phyloP scores from a whole-genome alignment of 2,113 vertebrate genomes.

The Hemiscyllium ocellatum region DNA sequence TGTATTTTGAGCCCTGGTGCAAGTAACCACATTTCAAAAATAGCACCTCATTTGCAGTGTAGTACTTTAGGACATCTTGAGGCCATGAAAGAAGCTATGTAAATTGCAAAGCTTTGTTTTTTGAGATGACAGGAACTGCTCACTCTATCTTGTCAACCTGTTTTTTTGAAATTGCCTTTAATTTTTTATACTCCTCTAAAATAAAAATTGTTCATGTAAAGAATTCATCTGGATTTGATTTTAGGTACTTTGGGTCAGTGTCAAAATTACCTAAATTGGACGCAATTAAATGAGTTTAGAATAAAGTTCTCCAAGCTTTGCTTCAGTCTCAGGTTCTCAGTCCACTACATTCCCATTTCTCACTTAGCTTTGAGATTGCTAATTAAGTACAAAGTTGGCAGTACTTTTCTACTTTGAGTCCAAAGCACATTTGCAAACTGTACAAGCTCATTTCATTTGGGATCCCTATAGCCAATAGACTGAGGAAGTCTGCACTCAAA shows the following conservation, averaged over 20 bases:
- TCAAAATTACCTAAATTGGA: not conserved
- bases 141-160: not conserved
- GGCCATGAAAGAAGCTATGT: not conserved
- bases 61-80: not conserved
- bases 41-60: not conserved
- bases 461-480: not conserved
- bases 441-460: not conserved
- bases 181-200: not conserved
- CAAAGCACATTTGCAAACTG: not conserved
- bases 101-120: not conserved
- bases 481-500: not conserved
- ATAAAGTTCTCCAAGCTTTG: not conserved
- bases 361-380: not conserved
- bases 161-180: not conserved
- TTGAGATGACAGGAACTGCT: not conserved
- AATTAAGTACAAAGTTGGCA: not conserved
- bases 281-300: not conserved
- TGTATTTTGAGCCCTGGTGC: too few relatives aligned
- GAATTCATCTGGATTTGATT: not conserved
- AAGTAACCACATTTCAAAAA: too few relatives aligned
- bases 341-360: not conserved
- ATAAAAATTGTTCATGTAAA: not conserved
- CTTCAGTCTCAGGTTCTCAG: not conserved
- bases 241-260: not conserved
- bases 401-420: not conserved